Percentiles rank a stretch among this genome's conserved stretches.
Conservation (phyloP, 2,797 vertebrate genomes). For the Odontamblyopus rebecca region DNA sequence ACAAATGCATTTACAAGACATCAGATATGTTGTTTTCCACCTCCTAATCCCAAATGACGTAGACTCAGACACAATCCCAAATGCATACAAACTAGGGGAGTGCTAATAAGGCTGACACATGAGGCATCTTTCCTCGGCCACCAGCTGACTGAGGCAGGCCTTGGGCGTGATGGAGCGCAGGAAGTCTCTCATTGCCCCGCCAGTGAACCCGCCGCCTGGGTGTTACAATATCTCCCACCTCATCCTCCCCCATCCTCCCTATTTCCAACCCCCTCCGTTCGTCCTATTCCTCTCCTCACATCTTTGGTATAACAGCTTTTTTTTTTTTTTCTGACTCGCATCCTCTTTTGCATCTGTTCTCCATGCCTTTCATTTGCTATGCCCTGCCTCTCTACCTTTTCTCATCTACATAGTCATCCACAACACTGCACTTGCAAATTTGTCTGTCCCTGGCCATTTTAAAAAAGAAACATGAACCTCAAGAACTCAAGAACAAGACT, state of each 20-base stretch:
- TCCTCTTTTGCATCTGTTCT: slow-evolving; percentile 32
- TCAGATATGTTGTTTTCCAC: slow-evolving; percentile 11
- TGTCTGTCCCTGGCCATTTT: slow-evolving; percentile 57
- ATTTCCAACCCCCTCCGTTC: slow-evolving; percentile 46
- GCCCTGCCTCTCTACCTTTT: slow-evolving; percentile 8
- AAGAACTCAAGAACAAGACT: slow-evolving; percentile 22
- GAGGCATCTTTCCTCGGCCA: slow-evolving; percentile 79
- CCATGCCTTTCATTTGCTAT: slow-evolving; percentile 12
- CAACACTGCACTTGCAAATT: slow-evolving; percentile 62
- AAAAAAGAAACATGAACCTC: slow-evolving; percentile 73
- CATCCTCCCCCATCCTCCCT: slow-evolving; percentile 34
- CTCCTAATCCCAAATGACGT: slow-evolving; percentile 22
- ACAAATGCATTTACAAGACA: neutral
- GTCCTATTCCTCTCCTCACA: slow-evolving; percentile 44
- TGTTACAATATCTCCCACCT: slow-evolving; percentile 69
- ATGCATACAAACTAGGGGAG: slow-evolving; percentile 75
- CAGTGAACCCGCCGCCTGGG: slow-evolving; percentile 80
- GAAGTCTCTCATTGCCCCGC: slow-evolving; percentile 85
- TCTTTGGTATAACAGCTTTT: slow-evolving; percentile 48
- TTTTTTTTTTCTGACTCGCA: slow-evolving; percentile 27
- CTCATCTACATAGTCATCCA: slow-evolving; percentile 44
- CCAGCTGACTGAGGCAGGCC: slow-evolving; percentile 85
- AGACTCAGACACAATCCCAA: slow-evolving; percentile 54
- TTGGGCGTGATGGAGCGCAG: slow-evolving; percentile 84
- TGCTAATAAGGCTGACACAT: slow-evolving; percentile 84